phyloP scores from a whole-genome alignment of 2,113 vertebrate species.

The Amphiprion ocellaris region DNA sequence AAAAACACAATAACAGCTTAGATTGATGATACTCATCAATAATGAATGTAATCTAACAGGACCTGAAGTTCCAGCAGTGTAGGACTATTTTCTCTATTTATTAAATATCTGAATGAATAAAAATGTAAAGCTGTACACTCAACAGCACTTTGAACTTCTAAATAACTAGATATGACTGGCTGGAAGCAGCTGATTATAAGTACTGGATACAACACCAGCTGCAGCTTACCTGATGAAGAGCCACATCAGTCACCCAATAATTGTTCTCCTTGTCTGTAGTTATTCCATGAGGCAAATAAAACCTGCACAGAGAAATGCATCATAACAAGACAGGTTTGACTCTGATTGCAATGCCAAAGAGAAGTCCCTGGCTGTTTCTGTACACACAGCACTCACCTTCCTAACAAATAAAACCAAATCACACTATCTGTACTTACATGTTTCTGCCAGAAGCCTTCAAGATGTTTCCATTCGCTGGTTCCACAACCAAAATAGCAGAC shows the following conservation, averaged over 20 bases:
- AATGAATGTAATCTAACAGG: no score
- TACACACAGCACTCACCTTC: no score
- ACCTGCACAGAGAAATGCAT: conserved; percentile 81
- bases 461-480: conserved; percentile 87
- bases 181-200: no score
- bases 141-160: no score
- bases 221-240: conserved; percentile 93
- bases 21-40: no score
- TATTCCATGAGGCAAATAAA: conserved; percentile 96
- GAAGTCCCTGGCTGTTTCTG: no score
- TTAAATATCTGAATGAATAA: no score
- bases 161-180: no score
- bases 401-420: not conserved
- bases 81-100: no score
- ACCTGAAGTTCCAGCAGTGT: no score
- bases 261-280: conserved; percentile 91
- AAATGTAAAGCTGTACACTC: no score
- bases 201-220: not conserved
- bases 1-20: no score
- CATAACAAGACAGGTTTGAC: not conserved
- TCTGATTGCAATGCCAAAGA: not conserved
- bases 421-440: conserved; percentile 84
- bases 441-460: conserved; percentile 91
- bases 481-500: conserved; percentile 91
- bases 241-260: conserved; percentile 98